A percentile compares a stretch with the other conserved stretches of the same genome.
Evolutionary conservation across 2,113 vertebrate genomes (phyloP).

Genomic region (Seriola dumerili): DNA sequence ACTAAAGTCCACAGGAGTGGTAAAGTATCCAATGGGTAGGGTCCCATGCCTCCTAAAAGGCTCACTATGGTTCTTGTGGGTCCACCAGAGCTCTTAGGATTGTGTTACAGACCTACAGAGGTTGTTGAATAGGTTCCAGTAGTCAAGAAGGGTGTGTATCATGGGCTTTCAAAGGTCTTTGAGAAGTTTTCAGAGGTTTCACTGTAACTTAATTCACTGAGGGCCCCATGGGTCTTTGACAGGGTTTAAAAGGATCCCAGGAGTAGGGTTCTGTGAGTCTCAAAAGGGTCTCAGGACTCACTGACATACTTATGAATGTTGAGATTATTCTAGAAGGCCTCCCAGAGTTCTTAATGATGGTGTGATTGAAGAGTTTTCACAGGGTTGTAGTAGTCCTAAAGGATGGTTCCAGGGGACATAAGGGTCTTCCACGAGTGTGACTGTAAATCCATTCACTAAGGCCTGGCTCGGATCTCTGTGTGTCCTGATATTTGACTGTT

Average conservation of each 20-base stretch:
- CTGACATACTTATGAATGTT: not conserved
- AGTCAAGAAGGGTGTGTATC: not conserved
- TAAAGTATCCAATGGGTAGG: not conserved
- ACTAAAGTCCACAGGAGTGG: not conserved
- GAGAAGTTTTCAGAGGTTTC: not conserved
- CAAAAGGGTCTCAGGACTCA: not conserved
- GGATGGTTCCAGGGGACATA: not conserved
- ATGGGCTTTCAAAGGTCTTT: not conserved
- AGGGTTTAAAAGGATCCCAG: not conserved
- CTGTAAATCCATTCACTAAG: slow-evolving; percentile 7
- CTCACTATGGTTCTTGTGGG: not conserved
- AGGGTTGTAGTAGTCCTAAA: not conserved
- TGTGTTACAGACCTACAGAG: no score
- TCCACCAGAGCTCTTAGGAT: not conserved
- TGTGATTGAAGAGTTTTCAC: not conserved
- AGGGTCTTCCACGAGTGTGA: not conserved
- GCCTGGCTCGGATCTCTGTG: slow-evolving; percentile 21
- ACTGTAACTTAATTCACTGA: not conserved
- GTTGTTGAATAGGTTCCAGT: no score
- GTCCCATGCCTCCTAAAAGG: not conserved
- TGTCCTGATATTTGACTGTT: slow-evolving; percentile 26
- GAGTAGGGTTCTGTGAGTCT: not conserved
- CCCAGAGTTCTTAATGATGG: not conserved
- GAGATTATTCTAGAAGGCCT: not conserved
- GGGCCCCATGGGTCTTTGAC: not conserved